Evolutionary conservation across 92 coral and sea anemone genomes (phyloP), one percentile per base, ranked within the genome.

Genomic region (Palythoa caribaeorum): DNA sequence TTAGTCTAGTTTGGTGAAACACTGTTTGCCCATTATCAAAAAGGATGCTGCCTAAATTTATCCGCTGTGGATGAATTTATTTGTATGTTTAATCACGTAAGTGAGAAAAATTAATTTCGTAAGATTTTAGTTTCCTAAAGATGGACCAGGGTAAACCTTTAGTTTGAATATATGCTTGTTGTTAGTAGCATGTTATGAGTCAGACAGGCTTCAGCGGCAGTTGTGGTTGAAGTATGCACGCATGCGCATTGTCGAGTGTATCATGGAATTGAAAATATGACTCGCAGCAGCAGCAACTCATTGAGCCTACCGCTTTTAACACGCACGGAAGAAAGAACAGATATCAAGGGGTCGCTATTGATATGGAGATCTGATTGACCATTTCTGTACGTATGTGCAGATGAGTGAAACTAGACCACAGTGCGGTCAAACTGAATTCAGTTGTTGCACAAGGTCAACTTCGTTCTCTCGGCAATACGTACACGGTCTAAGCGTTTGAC

Each of bases 401-500:
- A 44, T 66, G 86, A 81, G 76, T 63, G 76, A 63, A 9, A 63
- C 69, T 5, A 78, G 83, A 66, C 83, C 83, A 78, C 83, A 68
- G 83, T 35, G 68, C 83, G 70, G 83, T 71, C 83, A 54, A 28
- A 52, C 75, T 76, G 7, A 44, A 2, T 44, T 44, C 38, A 21
- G 15, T 13, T 20, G 1, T 66, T 76, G 44, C 86, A 81, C 86
- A 76, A 55, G 76, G 86, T 66, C 76, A 66, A 66, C 73, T 39
- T 65, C 86, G 74, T 68, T 81, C 76, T 81, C 86, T 68, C 74
- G 38, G 86, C 86, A 81, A 81, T 81, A 81, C 86, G 75, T 81
- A 81, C 86, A 81, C 86, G 76, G 86, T 12, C 36, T 40, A 48
- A 9, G 66, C 76, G 63, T 28, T 35, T 44, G 39, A 80, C 39